Evolutionary conservation across 2,113 vertebrate genomes (phyloP).

Genomic region (Manacus vitellinus): DNA sequence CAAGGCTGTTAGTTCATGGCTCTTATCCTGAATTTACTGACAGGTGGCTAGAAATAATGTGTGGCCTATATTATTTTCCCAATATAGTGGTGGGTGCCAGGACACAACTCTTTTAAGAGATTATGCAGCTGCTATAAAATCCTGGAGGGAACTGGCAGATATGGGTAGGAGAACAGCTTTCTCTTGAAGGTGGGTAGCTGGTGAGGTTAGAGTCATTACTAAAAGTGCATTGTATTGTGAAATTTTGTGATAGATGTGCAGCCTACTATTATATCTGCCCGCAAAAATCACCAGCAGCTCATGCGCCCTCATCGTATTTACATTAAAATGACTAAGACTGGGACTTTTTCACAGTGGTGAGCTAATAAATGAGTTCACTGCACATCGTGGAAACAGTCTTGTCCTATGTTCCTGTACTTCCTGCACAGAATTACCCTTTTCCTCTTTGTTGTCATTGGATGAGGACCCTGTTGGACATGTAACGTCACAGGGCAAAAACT

Average conservation of each 20-base stretch:
- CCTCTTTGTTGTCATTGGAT: background rate
- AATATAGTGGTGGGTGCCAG: background rate
- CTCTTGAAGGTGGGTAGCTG: background rate
- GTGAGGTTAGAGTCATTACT: background rate
- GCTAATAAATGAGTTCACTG: background rate
- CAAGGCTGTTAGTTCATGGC: conserved; percentile 5
- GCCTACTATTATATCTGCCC: background rate
- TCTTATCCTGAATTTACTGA: conserved; percentile 29
- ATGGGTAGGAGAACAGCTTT: background rate
- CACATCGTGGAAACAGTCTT: background rate
- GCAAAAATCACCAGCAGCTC: background rate
- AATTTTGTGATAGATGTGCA: background rate
- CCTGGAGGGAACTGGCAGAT: background rate
- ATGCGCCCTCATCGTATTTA: background rate
- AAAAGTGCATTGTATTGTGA: background rate
- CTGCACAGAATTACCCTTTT: background rate
- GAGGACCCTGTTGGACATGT: background rate
- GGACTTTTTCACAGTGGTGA: background rate
- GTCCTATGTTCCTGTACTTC: background rate
- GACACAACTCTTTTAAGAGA: background rate
- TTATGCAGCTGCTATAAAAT: conserved; percentile 22
- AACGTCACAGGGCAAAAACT: background rate
- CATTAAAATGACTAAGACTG: background rate
- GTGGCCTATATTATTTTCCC: conserved; percentile 28
- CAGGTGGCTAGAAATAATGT: conserved; percentile 53